Base-by-base conservation (phyloP, 2,888 invertebrate species). In the Gymnosoma rotundatum region DNA sequence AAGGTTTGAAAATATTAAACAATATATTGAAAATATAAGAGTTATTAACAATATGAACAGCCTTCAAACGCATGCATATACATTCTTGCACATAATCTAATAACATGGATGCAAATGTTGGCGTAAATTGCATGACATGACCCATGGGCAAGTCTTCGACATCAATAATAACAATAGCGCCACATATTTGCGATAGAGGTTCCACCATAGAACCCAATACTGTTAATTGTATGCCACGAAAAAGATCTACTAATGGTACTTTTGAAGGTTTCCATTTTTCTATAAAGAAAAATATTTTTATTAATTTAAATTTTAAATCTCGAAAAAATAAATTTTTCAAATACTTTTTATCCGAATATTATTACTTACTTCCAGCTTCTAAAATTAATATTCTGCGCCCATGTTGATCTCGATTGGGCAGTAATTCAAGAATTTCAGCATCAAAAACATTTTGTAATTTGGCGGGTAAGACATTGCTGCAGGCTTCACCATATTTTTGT, bases 41-140 rank as follows among this genome's bases (percentile, higher is more conserved):
- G 90, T 98, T 97, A 90, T 97, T 97, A n/a, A 98, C 93, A 67
- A 98, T 94, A 90, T 98, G 98, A 4, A 98, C 95, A 0, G 95
- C 97, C 92, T 97, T 97, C 60, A 98, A 92, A 67, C 98, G 94
- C 83, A 95, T 93, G 0, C 98, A 97, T 42, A 97, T 95, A 88
- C 96, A 96, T 89, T 97, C 97, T 89, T 95, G 95, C 56, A 96
- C 94, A 94, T 95, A 96, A 42, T 96, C 96, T 9, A 95, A 92
- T 21, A 95, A 92, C 92, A 95, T 94, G 88, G 95, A 94, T 1
- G 96, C 96, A 89, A 95, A 95, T n/a, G 94, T 94, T 0, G 97
- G 97, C 0, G 96, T 95, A 90, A 96, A 95, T 88, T 97, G 96
- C 92, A 94, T 93, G 0, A 96, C 94, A 78, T 97, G 97, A 36